These are phyloP conservation scores for Drosophila histrio DNA, from an alignment of 2,888 invertebrate genomes.

Conservation along the genomic window DNA sequence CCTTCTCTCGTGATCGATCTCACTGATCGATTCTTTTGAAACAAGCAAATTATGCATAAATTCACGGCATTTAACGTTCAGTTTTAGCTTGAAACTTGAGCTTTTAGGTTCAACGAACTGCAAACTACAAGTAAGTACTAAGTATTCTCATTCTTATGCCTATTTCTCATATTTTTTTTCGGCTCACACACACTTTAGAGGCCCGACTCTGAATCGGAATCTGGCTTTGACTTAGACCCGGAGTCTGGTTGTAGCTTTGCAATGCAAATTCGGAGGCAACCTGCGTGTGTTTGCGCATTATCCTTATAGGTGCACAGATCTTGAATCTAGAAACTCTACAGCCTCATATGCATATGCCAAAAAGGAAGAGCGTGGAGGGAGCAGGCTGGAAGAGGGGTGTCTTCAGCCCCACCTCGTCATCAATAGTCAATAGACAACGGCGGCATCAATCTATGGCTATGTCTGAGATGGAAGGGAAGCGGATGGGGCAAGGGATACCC, in stretches of 20 bases:
- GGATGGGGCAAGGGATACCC: not conserved
- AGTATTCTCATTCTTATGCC: slow-evolving; percentile 20
- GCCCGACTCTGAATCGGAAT: not conserved
- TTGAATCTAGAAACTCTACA: slow-evolving; percentile 46
- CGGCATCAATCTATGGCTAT: slow-evolving; percentile 56
- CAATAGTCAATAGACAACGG: slow-evolving; percentile 74
- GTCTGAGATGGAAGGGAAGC: slow-evolving; percentile 4
- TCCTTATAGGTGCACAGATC: slow-evolving; percentile 70
- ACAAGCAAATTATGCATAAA: slow-evolving; percentile 64
- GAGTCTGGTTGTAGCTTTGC: slow-evolving; percentile 49
- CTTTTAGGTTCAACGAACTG: slow-evolving; percentile 40
- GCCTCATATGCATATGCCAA: slow-evolving; percentile 61
- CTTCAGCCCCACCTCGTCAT: slow-evolving; percentile 39
- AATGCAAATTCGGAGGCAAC: slow-evolving; percentile 73
- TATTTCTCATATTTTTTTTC: slow-evolving; percentile 49
- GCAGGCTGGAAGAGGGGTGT: not conserved
- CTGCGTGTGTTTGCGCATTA: slow-evolving; percentile 73
- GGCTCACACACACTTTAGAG: slow-evolving; percentile 44
- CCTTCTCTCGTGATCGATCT: slow-evolving; percentile 22
- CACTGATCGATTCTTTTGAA: slow-evolving; percentile 65
- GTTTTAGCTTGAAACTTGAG: slow-evolving; percentile 48
- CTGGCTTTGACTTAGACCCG: not conserved
- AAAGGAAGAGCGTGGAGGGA: not conserved
- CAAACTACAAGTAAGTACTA: slow-evolving; percentile 31
- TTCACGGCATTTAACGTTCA: slow-evolving; percentile 47